Conservation (phyloP, 1,140 invertebrate species). For the Drosophila sechellia region DNA sequence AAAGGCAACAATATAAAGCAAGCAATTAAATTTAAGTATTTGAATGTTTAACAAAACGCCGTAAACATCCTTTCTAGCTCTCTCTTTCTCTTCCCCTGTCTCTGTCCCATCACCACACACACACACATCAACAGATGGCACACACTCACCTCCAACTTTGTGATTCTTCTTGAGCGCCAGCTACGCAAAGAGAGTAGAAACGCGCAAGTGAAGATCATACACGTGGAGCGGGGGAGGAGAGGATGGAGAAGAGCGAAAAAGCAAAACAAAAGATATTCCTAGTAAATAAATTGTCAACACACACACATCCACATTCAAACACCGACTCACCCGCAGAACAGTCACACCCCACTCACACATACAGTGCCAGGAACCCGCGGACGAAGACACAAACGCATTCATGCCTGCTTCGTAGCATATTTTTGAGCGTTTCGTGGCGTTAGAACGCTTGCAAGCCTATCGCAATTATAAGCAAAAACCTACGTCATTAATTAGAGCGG, state of each 20-base stretch:
- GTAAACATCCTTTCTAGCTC: constrained; percentile 62
- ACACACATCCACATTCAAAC: constrained; percentile 12
- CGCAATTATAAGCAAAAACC: constrained; percentile 24
- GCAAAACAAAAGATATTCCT: constrained; percentile 64
- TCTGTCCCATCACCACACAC: constrained; percentile 6
- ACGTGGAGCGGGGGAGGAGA: constrained; percentile 18
- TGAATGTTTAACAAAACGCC: constrained; percentile 73
- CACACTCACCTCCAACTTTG: constrained; percentile 2
- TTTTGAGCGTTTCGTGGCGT: constrained; percentile 37
- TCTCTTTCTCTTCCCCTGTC: constrained; percentile 1
- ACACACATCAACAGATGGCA: not conserved
- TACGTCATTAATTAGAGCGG: constrained; percentile 16
- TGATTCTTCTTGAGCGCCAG: constrained; percentile 1
- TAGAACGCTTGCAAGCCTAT: constrained; percentile 32
- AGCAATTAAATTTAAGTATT: constrained; percentile 82
- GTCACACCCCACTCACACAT: constrained; percentile 8
- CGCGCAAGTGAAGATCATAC: not conserved
- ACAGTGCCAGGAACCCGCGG: constrained; percentile 17
- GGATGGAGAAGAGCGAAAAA: constrained; percentile 29
- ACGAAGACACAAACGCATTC: constrained; percentile 36
- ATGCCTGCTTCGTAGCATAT: constrained; percentile 44
- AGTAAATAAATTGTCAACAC: constrained; percentile 71
- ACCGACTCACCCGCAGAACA: constrained; percentile 42
- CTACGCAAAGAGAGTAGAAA: constrained; percentile 1
- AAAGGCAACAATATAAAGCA: constrained; percentile 76